phyloP scores from a whole-genome alignment of 2,797 vertebrate species.

The Hafferia zeledoni region DNA sequence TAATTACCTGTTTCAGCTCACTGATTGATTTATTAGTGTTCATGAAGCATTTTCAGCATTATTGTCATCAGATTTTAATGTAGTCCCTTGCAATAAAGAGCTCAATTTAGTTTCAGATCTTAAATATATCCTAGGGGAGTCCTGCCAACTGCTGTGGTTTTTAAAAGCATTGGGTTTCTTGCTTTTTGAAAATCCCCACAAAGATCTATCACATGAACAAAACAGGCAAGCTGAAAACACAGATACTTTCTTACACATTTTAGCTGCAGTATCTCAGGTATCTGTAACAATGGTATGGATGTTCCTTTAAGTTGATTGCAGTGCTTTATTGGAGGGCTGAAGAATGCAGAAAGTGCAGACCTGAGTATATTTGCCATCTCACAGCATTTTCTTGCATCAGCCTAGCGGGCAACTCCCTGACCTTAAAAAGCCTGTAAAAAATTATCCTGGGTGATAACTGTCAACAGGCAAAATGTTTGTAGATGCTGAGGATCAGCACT shows the following conservation, averaged over 20 bases:
- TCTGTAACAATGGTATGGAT: not conserved
- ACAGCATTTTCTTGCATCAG: not conserved
- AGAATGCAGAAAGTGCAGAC: not conserved
- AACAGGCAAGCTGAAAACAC: not conserved
- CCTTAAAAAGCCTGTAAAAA: not conserved
- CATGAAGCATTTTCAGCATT: not conserved
- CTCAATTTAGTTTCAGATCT: not conserved
- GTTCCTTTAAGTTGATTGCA: not conserved
- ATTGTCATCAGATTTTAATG: slow-evolving; percentile 11
- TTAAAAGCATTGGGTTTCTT: not conserved
- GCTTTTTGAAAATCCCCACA: not conserved
- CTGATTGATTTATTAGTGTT: slow-evolving; percentile 17
- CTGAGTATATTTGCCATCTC: not conserved
- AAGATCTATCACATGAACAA: not conserved
- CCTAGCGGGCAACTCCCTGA: not conserved
- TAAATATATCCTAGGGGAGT: not conserved
- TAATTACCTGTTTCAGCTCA: slow-evolving; percentile 6
- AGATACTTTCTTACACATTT: not conserved
- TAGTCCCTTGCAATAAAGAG: not conserved
- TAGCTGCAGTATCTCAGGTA: not conserved
- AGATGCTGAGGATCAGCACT: not conserved
- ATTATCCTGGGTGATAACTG: not conserved
- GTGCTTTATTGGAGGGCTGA: not conserved
- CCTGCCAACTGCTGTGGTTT: not conserved
- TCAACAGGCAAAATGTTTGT: not conserved